Evolutionary conservation across 2,797 vertebrate genomes (phyloP).

Genomic region (Sebastes flavidus): DNA sequence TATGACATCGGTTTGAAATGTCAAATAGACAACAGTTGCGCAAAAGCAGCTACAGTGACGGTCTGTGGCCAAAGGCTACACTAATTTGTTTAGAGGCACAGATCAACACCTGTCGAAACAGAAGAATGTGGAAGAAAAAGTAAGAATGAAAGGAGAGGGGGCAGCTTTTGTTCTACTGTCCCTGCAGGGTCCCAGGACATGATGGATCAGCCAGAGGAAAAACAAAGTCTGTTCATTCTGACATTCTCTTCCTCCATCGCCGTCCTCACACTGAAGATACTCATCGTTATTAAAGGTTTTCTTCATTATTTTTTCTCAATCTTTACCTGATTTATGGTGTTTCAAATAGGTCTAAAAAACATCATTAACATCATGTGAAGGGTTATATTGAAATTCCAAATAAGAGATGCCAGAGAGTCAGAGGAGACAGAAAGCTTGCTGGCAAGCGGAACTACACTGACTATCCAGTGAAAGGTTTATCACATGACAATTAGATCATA

Average conservation of each 20-base stretch:
- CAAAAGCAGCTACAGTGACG: constrained; percentile 19
- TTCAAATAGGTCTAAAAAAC: background rate
- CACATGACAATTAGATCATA: background rate
- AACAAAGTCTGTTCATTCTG: constrained; percentile 10
- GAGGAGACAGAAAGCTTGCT: background rate
- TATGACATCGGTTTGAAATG: background rate
- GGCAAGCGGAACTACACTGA: background rate
- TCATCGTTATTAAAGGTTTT: background rate
- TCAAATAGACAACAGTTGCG: constrained; percentile 1
- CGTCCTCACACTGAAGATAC: background rate
- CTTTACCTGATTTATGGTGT: background rate
- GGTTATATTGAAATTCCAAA: background rate
- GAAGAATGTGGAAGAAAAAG: constrained; percentile 46
- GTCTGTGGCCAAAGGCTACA: constrained; percentile 28
- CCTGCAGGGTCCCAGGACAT: constrained; percentile 54
- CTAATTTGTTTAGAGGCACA: constrained; percentile 67
- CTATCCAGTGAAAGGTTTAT: background rate
- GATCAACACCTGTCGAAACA: constrained; percentile 77
- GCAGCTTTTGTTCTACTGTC: constrained; percentile 57
- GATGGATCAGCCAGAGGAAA: constrained; percentile 39
- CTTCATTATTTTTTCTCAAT: background rate
- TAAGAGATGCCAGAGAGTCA: background rate
- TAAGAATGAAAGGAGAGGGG: constrained; percentile 22
- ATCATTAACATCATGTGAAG: background rate
- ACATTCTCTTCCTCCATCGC: background rate